Conservation (phyloP, 2,113 vertebrate genomes). For the Channa argus region DNA sequence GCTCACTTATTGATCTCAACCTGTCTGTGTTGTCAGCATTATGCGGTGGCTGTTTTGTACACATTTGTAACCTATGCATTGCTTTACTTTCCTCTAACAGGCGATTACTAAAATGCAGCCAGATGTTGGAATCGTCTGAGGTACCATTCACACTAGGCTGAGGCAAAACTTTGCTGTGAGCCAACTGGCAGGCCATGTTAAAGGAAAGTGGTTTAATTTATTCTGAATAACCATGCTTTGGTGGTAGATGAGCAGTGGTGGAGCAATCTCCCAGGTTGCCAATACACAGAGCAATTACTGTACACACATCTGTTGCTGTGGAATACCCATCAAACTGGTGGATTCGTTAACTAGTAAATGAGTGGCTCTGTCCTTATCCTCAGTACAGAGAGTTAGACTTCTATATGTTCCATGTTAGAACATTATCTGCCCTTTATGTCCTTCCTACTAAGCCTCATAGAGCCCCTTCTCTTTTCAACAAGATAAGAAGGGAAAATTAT, state of each 20-base stretch:
- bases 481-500: neutral
- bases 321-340: constrained; percentile 37
- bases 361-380: constrained; percentile 21
- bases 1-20: constrained; percentile 47
- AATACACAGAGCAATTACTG: constrained; percentile 55
- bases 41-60: constrained; percentile 34
- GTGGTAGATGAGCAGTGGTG: constrained; percentile 50
- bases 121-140: constrained; percentile 74
- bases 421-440: neutral
- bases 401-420: constrained; percentile 9
- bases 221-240: constrained; percentile 41
- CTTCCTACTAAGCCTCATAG: neutral
- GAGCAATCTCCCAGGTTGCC: constrained; percentile 35
- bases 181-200: constrained; percentile 49
- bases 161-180: constrained; percentile 27
- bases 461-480: neutral
- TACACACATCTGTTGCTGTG: constrained; percentile 57
- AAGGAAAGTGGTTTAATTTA: constrained; percentile 50
- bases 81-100: constrained; percentile 38
- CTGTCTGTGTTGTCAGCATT: constrained; percentile 52
- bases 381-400: neutral
- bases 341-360: constrained; percentile 15
- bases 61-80: constrained; percentile 10
- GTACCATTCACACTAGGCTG: constrained; percentile 50
- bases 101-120: constrained; percentile 63